A percentile compares a stretch with the other conserved stretches of the same genome.
These are phyloP conservation scores for Stenodema calcarata DNA, from an alignment of 2,888 invertebrate genomes.

Conservation along the genomic window DNA sequence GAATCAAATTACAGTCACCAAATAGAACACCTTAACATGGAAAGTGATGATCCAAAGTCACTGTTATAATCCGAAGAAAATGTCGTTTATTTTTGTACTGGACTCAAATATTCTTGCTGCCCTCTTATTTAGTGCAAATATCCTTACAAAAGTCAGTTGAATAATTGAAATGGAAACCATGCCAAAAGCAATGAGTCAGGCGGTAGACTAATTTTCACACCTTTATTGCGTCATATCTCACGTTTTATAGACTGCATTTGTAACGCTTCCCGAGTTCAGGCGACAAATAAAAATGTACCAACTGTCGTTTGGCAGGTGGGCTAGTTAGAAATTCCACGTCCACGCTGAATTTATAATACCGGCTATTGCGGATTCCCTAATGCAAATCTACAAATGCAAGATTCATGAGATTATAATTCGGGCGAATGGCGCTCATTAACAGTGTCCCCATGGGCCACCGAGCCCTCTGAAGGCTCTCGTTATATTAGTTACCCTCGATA, in stretches of 20 bases:
- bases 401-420: neutral
- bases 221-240: neutral
- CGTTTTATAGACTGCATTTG: conserved; percentile 7
- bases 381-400: neutral
- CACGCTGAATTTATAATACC: neutral
- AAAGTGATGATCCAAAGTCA: no score
- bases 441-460: neutral
- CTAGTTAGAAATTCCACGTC: neutral
- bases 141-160: neutral
- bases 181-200: neutral
- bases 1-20: no score
- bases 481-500: neutral
- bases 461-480: neutral
- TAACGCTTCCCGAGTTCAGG: neutral
- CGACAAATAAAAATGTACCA: neutral
- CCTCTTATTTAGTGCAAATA: neutral
- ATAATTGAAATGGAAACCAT: neutral
- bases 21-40: no score
- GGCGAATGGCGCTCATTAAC: neutral
- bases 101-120: no score
- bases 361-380: neutral
- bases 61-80: no score
- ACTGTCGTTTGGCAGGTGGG: neutral
- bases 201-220: neutral
- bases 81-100: no score